Evolutionary conservation across 2,113 vertebrate genomes (phyloP).

Genomic region (Silurus meridionalis): DNA sequence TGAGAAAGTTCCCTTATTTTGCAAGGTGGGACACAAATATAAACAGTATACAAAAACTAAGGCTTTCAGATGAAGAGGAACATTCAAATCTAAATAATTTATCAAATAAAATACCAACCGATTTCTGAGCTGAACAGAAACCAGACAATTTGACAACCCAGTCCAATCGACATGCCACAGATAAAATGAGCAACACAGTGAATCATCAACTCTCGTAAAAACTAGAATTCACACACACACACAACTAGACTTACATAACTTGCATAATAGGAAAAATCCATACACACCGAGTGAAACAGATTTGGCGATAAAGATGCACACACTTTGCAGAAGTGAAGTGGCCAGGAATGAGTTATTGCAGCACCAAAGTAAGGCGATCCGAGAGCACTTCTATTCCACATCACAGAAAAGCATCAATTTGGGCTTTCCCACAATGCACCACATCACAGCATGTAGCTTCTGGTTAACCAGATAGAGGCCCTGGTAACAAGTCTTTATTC

Average conservation of each 20-base stretch:
- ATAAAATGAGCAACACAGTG: background rate
- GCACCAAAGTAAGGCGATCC: background rate
- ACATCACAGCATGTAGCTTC: constrained; percentile 38
- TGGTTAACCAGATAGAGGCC: constrained; percentile 39
- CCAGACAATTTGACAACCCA: background rate
- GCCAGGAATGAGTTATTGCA: background rate
- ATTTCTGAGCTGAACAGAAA: background rate
- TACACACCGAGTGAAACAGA: background rate
- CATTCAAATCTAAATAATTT: background rate
- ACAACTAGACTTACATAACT: background rate
- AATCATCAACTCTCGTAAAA: background rate
- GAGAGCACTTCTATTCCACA: constrained; percentile 13
- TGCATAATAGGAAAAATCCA: background rate
- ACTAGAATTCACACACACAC: background rate
- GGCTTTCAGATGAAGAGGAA: background rate
- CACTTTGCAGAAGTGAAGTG: constrained; percentile 2
- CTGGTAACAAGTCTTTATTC: constrained; percentile 6
- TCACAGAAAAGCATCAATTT: constrained; percentile 20
- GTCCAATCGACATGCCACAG: background rate
- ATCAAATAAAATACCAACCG: background rate
- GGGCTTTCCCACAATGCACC: constrained; percentile 41
- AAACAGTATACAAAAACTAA: background rate
- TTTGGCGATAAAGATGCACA: background rate
- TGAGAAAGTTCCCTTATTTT: background rate
- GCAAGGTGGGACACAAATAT: background rate